A percentile compares a stretch with the other conserved stretches of the same genome.
Evolutionary conservation across 2,797 vertebrate species (phyloP).

Genomic region (Sciurus vulgaris): DNA sequence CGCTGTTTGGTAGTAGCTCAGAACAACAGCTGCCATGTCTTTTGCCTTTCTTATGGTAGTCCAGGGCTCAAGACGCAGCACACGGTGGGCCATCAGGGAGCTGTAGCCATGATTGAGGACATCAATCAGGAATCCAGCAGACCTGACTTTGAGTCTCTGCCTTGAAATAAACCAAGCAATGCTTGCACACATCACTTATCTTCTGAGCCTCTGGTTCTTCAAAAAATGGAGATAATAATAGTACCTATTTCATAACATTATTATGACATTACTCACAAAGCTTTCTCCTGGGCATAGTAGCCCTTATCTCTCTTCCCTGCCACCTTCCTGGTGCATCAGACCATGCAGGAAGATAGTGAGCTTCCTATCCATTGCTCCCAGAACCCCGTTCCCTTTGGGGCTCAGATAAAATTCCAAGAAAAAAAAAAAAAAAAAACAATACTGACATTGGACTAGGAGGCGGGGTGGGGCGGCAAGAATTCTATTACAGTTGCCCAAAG

Average conservation of each 20-base stretch:
- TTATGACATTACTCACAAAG: neutral
- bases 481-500: neutral
- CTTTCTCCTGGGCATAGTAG: neutral
- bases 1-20: rapidly evolving
- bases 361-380: neutral
- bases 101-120: neutral
- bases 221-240: neutral
- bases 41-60: neutral
- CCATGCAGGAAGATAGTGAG: neutral
- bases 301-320: neutral
- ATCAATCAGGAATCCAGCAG: neutral
- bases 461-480: neutral
- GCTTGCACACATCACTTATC: neutral
- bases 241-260: neutral
- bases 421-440: neutral
- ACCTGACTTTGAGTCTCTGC: neutral
- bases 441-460: neutral
- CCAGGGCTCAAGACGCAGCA: neutral
- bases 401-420: neutral
- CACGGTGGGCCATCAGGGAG: neutral
- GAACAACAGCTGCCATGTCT: rapidly evolving
- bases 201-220: neutral
- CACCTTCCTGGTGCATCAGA: neutral
- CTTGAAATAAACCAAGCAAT: neutral
- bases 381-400: neutral